These are phyloP conservation scores for Gastrophysa polygoni DNA, from an alignment of 2,888 invertebrate species.

Conservation along the genomic window DNA sequence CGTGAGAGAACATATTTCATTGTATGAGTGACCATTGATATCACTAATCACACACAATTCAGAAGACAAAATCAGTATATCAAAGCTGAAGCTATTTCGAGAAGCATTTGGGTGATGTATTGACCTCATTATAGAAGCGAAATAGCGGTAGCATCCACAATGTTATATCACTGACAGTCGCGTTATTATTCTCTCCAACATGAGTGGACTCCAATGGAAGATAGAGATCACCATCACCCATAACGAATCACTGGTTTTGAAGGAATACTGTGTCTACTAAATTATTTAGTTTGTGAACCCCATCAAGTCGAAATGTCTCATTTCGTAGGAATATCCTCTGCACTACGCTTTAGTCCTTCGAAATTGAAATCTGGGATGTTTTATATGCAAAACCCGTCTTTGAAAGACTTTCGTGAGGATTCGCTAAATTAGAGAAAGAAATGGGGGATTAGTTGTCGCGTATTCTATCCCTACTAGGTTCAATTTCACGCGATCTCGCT, in stretches of 20 bases:
- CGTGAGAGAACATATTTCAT: too few species aligned
- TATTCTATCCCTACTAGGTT: slow-evolving; percentile 53
- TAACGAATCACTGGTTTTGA: background rate
- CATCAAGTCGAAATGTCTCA: background rate
- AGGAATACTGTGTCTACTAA: background rate
- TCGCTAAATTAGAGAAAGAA: slow-evolving; percentile 57
- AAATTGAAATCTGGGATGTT: slow-evolving; percentile 55
- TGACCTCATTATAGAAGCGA: too few species aligned
- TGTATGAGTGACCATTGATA: too few species aligned
- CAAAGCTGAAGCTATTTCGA: too few species aligned
- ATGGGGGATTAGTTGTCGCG: slow-evolving; percentile 56
- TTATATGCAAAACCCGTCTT: slow-evolving; percentile 57
- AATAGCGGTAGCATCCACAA: too few species aligned
- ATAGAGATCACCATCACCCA: background rate
- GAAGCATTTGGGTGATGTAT: too few species aligned
- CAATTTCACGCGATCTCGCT: slow-evolving; percentile 55
- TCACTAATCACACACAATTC: too few species aligned
- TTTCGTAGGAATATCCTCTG: background rate
- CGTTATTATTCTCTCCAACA: too few species aligned
- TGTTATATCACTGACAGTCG: too few species aligned
- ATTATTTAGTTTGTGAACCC: background rate
- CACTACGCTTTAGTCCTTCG: slow-evolving; percentile 40
- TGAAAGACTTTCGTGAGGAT: slow-evolving; percentile 51
- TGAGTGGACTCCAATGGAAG: too few species aligned
- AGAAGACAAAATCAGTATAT: too few species aligned